Base-by-base conservation (phyloP, 2,797 vertebrate species). In the Catostomus latipinnis region DNA sequence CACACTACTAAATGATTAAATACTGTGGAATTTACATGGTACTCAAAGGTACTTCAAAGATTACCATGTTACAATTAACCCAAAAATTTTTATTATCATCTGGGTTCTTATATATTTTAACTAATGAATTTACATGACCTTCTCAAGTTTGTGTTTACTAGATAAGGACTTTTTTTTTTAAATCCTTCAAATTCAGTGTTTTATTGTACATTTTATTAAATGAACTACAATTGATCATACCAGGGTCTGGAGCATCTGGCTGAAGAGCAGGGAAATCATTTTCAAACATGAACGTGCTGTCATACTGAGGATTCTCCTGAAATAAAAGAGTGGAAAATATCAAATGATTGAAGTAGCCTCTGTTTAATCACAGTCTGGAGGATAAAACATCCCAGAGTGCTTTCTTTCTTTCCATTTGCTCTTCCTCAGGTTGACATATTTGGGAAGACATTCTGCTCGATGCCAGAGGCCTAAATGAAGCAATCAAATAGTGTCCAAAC, bases 231-330 rank as follows among this genome's bases (percentile, higher is more conserved):
- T 0, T 18, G 63, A 75, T 69, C 86, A 88, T 89, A 98, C 97
- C 95, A 63, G 97, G 96, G 81, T 92, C 94, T 0, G 97, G 97
- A 84, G 96, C 94, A 76, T 98, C 93, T 0, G 96, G 94, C 88
- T 98, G 96, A 49, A 99, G 91, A 0, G 97, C 97, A 6, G 98
- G 98, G 74, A 99, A 99, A 84, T 99, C 97, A 61, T 99, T 99
- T 52, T 95, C 95, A 91, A 99, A 99, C 53, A 97, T 82, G 43
- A 96, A 99, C 0, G 96, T 98, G 83, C 92, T 92, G 2, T 94
- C 88, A 1, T 99, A 99, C 8, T 92, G 84, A 5, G 96, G 94
- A 91, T 99, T 99, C 76, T 96, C 93, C 98, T 99, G 72, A 7
- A 60, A 74, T 34, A 73, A 14, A 71, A 72, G 3, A 4, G 2